Evolutionary conservation across 2,888 invertebrate species (phyloP).

Genomic region (Atethmia centrago): DNA sequence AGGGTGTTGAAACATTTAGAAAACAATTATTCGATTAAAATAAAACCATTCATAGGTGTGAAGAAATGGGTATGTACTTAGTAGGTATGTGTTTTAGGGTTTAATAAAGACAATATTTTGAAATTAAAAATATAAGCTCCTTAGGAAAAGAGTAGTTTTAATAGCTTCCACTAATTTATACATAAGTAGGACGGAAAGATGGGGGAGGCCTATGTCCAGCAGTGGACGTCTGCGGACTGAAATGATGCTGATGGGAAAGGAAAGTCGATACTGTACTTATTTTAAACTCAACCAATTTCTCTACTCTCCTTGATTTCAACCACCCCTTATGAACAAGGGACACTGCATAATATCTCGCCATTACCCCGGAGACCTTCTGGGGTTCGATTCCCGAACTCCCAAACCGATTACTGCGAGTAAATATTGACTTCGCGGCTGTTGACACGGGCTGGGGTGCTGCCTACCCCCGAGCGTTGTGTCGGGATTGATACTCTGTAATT

Average conservation of each 20-base stretch:
- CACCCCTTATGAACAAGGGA: background rate
- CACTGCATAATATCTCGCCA: slow-evolving; percentile 19
- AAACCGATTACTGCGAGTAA: slow-evolving; percentile 79
- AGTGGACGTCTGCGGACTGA: background rate
- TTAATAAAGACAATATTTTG: background rate
- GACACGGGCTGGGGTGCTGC: slow-evolving; percentile 57
- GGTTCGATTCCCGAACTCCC: slow-evolving; percentile 75
- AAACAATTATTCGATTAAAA: background rate
- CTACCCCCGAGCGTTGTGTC: slow-evolving; percentile 13
- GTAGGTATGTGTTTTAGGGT: background rate
- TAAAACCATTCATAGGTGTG: background rate
- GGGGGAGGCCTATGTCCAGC: too few relatives aligned
- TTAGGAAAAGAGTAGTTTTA: too few relatives aligned
- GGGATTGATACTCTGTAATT: slow-evolving; percentile 28
- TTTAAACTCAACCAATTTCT: background rate
- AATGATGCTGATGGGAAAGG: background rate
- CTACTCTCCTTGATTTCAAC: too few relatives aligned
- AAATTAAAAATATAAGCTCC: background rate
- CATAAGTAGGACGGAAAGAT: background rate
- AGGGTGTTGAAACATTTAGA: background rate
- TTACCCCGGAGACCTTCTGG: slow-evolving; percentile 57
- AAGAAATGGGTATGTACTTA: background rate
- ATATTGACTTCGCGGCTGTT: slow-evolving; percentile 74
- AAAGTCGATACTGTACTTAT: background rate
- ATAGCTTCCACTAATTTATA: background rate